Base-by-base conservation (phyloP, 2,888 invertebrate species). In the Orthosia cruda region DNA sequence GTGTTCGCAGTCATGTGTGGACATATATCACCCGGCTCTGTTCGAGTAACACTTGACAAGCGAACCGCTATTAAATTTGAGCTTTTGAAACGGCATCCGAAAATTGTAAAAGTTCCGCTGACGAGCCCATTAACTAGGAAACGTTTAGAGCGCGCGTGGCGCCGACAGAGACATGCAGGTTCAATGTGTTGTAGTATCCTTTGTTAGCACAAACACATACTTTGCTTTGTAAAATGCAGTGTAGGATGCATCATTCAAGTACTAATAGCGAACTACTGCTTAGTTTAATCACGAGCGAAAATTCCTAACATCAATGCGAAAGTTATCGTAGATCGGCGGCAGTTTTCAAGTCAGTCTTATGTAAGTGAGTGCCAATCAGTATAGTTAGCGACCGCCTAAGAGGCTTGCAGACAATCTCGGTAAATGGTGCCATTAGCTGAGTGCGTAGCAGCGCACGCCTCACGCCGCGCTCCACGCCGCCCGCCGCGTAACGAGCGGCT, bases 391-490 rank as follows among this genome's bases (percentile, higher is more conserved):
- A 80, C 82, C 81, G 88, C 84, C 82, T 88, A 81, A 84, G 87
- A 86, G 84, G 87, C 85, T 88, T 88, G 81, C 90, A 89, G 89
- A 92, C 92, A 94, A 93, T 94, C 93, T 92, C 91, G 70, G 90
- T 91, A 93, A 95, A 94, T 93, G 93, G 91, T 88, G 89, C 91
- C 91, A 94, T 95, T 95, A 95, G 89, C 89, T 84, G 92, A 89
- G 90, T 89, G 90, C 91, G 92, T 91, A 89, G 87, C 87, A 88
- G 88, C 89, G 88, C 88, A 81, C 84, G 40, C 40, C 40, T 9
- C 40, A 40, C 40, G 40, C 40, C 40, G 5, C 32, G 26, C 26
- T 26, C 7, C 5, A 40, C 40, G 40, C 40, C 40, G 40, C 40
- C 40, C 84, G 80, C 87, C 80, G 75, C 84, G 91, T 92, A 92